These are phyloP conservation scores for Protaetia brevitarsis DNA, from an alignment of 1,140 invertebrate species.

Conservation along the genomic window DNA sequence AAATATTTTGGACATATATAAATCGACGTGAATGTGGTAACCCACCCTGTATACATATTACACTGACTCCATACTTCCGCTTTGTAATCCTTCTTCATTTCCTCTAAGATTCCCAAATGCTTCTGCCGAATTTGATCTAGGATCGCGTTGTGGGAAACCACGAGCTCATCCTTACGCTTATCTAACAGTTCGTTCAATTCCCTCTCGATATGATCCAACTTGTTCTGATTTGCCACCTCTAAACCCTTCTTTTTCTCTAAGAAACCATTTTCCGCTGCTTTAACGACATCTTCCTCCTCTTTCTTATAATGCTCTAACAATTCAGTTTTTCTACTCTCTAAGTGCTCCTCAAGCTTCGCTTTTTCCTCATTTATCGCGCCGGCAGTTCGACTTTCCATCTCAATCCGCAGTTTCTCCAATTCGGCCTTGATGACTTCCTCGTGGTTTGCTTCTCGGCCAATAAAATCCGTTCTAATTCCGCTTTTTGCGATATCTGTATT, in stretches of 20 bases:
- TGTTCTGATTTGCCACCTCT: slow-evolving; percentile 44
- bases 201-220: slow-evolving; percentile 48
- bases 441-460: slow-evolving; percentile 48
- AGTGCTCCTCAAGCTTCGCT: slow-evolving; percentile 47
- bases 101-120: slow-evolving; percentile 52
- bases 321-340: slow-evolving; percentile 49
- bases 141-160: slow-evolving; percentile 51
- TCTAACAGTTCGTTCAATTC: slow-evolving; percentile 48
- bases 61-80: slow-evolving; percentile 56
- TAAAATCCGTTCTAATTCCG: slow-evolving; percentile 55
- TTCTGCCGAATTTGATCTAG: slow-evolving; percentile 53
- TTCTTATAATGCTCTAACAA: slow-evolving; percentile 49
- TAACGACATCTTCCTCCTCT: slow-evolving; percentile 44
- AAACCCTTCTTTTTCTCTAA: slow-evolving; percentile 52
- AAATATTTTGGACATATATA: no score
- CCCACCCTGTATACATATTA: not conserved
- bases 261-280: slow-evolving; percentile 46
- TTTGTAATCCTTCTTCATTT: slow-evolving; percentile 59
- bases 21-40: not conserved
- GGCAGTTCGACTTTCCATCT: slow-evolving; percentile 48
- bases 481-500: slow-evolving; percentile 54
- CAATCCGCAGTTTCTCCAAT: slow-evolving; percentile 48
- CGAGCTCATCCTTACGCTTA: slow-evolving; percentile 49
- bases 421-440: slow-evolving; percentile 47
- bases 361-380: slow-evolving; percentile 48